These are phyloP conservation scores for Theretra japonica DNA, from an alignment of 2,888 invertebrate species.

Conservation along the genomic window DNA sequence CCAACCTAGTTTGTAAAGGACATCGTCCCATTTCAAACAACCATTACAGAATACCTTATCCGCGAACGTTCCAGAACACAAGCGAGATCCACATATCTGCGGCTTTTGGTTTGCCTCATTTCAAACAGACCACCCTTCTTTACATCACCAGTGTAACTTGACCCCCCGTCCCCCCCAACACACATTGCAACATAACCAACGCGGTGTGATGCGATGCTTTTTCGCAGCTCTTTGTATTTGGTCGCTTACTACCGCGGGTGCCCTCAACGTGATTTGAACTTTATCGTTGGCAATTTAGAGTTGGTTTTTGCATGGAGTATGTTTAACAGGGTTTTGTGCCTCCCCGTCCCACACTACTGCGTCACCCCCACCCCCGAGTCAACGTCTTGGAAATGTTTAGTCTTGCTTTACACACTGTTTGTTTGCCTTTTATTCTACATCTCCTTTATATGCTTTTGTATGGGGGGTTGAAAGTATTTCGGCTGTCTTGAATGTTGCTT, in stretches of 20 bases:
- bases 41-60: constrained; percentile 10
- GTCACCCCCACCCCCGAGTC: constrained; percentile 53
- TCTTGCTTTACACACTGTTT: constrained; percentile 76
- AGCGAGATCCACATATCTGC: constrained; percentile 36
- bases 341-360: constrained; percentile 43
- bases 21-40: constrained; percentile 18
- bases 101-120: constrained; percentile 29
- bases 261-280: neutral
- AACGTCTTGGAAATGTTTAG: constrained; percentile 80
- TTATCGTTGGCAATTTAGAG: constrained; percentile 38
- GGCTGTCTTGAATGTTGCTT: constrained; percentile 16
- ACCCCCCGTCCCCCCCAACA: constrained; percentile 44
- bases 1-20: constrained; percentile 15
- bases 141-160: constrained; percentile 48
- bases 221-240: constrained; percentile 65
- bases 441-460: constrained; percentile 62
- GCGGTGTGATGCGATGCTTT: constrained; percentile 57
- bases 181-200: constrained; percentile 38
- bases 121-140: constrained; percentile 46
- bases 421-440: constrained; percentile 73
- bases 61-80: constrained; percentile 36
- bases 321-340: constrained; percentile 21
- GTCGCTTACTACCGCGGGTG: constrained; percentile 42
- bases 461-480: constrained; percentile 29
- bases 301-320: constrained; percentile 42